Percentiles rank a stretch among this genome's conserved stretches.
These are phyloP conservation scores for Apocheima hispidaria DNA, from an alignment of 2,888 invertebrate species.

Conservation along the genomic window DNA sequence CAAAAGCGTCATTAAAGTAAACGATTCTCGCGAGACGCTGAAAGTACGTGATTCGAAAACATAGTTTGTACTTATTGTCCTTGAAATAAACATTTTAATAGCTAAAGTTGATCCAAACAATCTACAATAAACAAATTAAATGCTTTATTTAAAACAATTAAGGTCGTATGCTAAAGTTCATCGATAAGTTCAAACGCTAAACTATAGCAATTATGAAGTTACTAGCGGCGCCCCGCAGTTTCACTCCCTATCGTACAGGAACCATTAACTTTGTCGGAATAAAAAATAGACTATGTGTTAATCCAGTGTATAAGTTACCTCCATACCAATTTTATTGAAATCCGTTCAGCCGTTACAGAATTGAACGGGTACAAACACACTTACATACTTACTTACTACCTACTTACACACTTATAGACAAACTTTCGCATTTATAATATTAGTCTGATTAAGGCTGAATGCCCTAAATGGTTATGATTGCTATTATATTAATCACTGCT, in stretches of 20 bases:
- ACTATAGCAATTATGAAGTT: neutral
- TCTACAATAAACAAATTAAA: slow-evolving; percentile 36
- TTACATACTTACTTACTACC: too few relatives aligned
- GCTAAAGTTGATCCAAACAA: slow-evolving; percentile 30
- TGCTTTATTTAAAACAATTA: slow-evolving; percentile 10
- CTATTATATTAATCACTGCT: slow-evolving; percentile 2
- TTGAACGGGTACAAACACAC: too few relatives aligned
- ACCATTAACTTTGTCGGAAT: too few relatives aligned
- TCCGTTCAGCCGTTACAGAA: too few relatives aligned
- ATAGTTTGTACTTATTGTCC: slow-evolving; percentile 28
- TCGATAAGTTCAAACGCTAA: neutral
- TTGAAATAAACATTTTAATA: slow-evolving; percentile 37
- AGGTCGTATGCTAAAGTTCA: neutral
- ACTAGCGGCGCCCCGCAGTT: too few relatives aligned
- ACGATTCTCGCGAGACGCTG: slow-evolving; percentile 25
- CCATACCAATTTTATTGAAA: too few relatives aligned
- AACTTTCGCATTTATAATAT: too few relatives aligned
- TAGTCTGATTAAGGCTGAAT: too few relatives aligned
- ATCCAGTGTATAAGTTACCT: too few relatives aligned
- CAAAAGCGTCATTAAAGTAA: slow-evolving; percentile 24
- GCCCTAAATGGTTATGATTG: slow-evolving; percentile 4
- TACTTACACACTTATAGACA: too few relatives aligned
- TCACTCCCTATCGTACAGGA: too few relatives aligned
- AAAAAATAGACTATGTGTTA: too few relatives aligned
- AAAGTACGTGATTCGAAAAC: slow-evolving; percentile 30